These are phyloP conservation scores for Tenualosa ilisha DNA, from an alignment of 2,797 vertebrate species.

Conservation along the genomic window DNA sequence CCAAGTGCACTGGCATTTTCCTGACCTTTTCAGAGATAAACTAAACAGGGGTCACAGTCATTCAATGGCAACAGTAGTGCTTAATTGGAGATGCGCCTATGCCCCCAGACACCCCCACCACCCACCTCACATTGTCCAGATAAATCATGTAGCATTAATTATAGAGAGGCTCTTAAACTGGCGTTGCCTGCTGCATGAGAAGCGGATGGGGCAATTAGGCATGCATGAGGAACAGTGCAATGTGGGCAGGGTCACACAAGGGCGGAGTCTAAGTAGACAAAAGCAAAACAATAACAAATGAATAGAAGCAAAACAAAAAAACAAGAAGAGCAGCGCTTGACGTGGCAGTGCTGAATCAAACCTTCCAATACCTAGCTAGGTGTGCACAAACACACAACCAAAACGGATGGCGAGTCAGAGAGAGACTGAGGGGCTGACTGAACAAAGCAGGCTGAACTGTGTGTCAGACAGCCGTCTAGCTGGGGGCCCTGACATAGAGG, in stretches of 20 bases:
- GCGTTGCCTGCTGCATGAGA: constrained; percentile 61
- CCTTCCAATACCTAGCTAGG: background rate
- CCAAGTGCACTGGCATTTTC: background rate
- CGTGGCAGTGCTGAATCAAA: background rate
- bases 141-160: constrained; percentile 31
- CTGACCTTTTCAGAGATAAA: background rate
- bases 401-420: background rate
- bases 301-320: background rate
- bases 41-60: background rate
- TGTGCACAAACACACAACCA: background rate
- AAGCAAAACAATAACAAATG: background rate
- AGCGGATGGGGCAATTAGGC: constrained; percentile 29
- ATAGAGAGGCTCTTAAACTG: constrained; percentile 36
- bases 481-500: background rate
- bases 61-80: background rate
- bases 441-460: background rate
- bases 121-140: constrained; percentile 36
- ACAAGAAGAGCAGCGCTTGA: background rate
- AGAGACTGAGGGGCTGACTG: background rate
- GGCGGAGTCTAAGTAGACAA: constrained; percentile 43
- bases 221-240: constrained; percentile 52
- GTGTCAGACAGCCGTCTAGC: background rate
- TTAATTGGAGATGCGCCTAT: background rate
- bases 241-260: background rate
- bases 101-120: background rate